Base-by-base conservation (phyloP, 2,113 vertebrate genomes). In the Mustelus asterias region DNA sequence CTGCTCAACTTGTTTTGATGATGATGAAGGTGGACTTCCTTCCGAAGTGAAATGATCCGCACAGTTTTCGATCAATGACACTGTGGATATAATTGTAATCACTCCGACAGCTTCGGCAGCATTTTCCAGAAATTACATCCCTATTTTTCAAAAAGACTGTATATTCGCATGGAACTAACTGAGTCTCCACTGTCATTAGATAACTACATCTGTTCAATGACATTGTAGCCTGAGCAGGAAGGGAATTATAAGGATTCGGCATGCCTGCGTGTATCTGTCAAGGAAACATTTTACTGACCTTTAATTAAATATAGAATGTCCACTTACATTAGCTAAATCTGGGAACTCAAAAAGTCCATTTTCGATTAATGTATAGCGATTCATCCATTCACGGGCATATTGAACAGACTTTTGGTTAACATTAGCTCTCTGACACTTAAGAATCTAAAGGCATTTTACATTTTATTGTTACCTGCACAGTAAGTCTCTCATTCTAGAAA, bases 1-100 rank as follows among this genome's bases (percentile, higher is more conserved):
- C 97, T 97, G 98, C 97, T 97, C 97, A 97, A 97, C 96, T 98
- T 97, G 97, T 96, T 98, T 98, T 98, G 98, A 98, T 98, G 97
- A 96, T 98, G 98, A 98, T 97, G 97, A 97, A 97, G 97, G 97
- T 95, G 96, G 98, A 98, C 97, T 97, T 98, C 96, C 96, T 97
- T 96, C 97, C 96, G 97, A 98, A 98, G 97, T 96, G 96, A 97
- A 97, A 96, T 96, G 96, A 97, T 98, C 97, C 98, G 97, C 97
- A 96, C 97, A 96, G 60, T 88, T 97, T 97, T 97, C 97, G 97
- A 98, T 98, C 97, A 96, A 97, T 97, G 97, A 97, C 96, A 97
- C 96, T 37, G 96, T 96, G 96, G 96, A 97, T 95, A 72, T 88
- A 96, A 94, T 90, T 96, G 96, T 96, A 96, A 97, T 97, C 97